Evolutionary conservation across 1,140 invertebrate genomes (phyloP).

Genomic region (Theocolax elegans): DNA sequence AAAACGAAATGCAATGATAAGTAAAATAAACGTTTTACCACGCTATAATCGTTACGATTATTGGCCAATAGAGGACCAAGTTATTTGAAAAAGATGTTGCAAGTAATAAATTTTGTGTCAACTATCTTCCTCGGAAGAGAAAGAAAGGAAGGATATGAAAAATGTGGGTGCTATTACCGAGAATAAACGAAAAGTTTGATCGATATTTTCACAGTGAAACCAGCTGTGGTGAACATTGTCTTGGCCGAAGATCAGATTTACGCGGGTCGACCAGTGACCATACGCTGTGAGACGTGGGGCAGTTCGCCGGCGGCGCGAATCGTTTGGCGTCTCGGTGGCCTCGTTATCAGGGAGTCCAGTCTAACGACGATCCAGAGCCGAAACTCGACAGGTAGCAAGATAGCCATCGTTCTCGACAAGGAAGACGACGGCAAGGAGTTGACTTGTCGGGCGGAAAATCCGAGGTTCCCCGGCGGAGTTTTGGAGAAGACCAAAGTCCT

Average conservation of each 20-base stretch:
- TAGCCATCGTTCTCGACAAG: conserved; percentile 77
- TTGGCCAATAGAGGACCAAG: too few relatives aligned
- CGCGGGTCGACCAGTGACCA: conserved; percentile 71
- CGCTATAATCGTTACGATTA: too few relatives aligned
- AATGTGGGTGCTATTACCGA: not conserved
- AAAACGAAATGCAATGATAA: too few relatives aligned
- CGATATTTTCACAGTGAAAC: conserved; percentile 71
- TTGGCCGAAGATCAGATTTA: conserved; percentile 72
- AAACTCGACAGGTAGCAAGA: conserved; percentile 79
- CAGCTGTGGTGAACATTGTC: conserved; percentile 75
- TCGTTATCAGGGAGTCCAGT: conserved; percentile 70
- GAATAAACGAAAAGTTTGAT: not conserved
- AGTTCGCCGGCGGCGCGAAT: conserved; percentile 80
- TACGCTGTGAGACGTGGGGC: conserved; percentile 78
- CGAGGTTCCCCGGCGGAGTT: conserved; percentile 83
- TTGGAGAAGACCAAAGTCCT: conserved; percentile 82
- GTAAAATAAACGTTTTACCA: too few relatives aligned
- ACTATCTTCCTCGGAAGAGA: not conserved
- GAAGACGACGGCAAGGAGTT: conserved; percentile 86
- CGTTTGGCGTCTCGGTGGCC: conserved; percentile 76
- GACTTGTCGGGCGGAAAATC: conserved; percentile 89
- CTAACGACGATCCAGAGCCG: conserved; percentile 68
- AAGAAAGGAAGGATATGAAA: not conserved
- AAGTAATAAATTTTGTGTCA: too few relatives aligned
- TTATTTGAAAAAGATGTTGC: too few relatives aligned